These are phyloP conservation scores for Polydesmus complanatus DNA, from an alignment of 2,888 invertebrate species.

Conservation along the genomic window DNA sequence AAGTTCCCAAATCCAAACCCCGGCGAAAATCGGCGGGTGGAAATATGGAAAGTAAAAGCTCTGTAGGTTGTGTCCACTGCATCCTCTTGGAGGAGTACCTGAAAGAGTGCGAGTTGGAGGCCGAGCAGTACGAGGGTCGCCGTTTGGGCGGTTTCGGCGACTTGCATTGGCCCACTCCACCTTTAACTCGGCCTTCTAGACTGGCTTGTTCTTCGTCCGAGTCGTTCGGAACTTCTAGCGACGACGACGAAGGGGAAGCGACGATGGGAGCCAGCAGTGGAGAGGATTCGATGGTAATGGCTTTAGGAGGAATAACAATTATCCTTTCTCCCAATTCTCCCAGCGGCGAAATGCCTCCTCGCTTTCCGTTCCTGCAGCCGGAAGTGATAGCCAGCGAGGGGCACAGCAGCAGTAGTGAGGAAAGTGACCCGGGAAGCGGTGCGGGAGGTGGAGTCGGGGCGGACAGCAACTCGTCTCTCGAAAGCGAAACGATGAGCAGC, in stretches of 20 bases:
- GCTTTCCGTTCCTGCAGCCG: neutral
- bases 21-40: constrained; percentile 24
- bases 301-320: constrained; percentile 39
- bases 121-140: constrained; percentile 8
- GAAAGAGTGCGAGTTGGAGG: constrained; percentile 14
- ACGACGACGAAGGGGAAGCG: constrained; percentile 17
- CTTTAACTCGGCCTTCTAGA: neutral
- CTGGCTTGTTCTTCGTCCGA: constrained; percentile 11
- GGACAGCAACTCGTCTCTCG: neutral
- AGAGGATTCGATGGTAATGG: neutral
- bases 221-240: constrained; percentile 14
- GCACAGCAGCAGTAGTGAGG: constrained; percentile 54
- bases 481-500: neutral
- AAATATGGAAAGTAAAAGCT: constrained; percentile 30
- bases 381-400: constrained; percentile 38
- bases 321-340: constrained; percentile 45
- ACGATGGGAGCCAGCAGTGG: constrained; percentile 12
- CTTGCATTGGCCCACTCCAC: neutral
- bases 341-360: constrained; percentile 11
- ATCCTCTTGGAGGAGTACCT: constrained; percentile 21
- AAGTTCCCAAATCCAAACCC: constrained; percentile 39
- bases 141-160: neutral
- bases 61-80: constrained; percentile 22
- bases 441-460: neutral
- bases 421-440: constrained; percentile 24